Percentiles rank a stretch among this genome's conserved stretches.
These are phyloP conservation scores for Hemitrygon akajei DNA, from an alignment of 2,797 vertebrate species.

Conservation along the genomic window DNA sequence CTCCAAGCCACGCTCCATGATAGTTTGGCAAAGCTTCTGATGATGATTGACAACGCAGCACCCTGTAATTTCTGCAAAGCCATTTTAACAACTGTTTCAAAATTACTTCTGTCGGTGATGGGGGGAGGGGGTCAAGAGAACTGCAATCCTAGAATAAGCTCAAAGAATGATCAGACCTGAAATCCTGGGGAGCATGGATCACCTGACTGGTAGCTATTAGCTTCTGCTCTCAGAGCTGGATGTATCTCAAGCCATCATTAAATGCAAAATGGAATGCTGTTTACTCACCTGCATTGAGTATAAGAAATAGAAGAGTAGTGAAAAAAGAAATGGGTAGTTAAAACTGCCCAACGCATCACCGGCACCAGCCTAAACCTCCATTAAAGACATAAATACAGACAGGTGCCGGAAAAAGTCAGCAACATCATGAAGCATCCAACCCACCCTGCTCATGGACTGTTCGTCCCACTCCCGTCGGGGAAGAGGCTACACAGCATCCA, in stretches of 20 bases:
- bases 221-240: too few relatives aligned
- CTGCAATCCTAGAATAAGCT: not conserved
- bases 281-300: not conserved
- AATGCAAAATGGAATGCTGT: not conserved
- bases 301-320: too few relatives aligned
- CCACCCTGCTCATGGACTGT: too few relatives aligned
- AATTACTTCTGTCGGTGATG: not conserved
- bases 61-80: not conserved
- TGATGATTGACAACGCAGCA: not conserved
- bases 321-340: too few relatives aligned
- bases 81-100: constrained; percentile 3
- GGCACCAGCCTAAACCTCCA: too few relatives aligned
- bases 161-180: not conserved
- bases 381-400: too few relatives aligned
- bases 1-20: not conserved
- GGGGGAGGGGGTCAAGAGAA: not conserved
- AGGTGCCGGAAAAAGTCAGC: too few relatives aligned
- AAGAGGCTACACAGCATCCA: too few relatives aligned
- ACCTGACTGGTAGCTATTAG: not conserved
- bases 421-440: too few relatives aligned
- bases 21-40: not conserved
- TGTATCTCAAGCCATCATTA: not conserved
- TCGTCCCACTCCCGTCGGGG: too few relatives aligned
- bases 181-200: not conserved
- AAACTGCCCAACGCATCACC: too few relatives aligned